phyloP scores from a whole-genome alignment of 2,113 vertebrate species.

The Menura novaehollandiae region DNA sequence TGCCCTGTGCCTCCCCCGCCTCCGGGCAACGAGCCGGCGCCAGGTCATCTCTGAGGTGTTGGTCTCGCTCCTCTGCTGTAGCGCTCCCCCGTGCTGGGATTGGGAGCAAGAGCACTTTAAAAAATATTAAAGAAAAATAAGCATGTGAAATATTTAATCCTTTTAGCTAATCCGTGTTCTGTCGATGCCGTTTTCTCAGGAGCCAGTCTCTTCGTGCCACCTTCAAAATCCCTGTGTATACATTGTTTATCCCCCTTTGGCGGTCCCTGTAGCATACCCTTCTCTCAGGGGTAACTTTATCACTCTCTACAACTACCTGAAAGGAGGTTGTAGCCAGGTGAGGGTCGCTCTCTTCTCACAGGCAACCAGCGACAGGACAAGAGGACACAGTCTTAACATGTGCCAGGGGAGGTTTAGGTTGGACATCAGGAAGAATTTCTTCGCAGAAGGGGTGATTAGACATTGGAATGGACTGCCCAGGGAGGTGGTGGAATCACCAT shows the following conservation, averaged over 20 bases:
- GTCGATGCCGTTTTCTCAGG: accelerated
- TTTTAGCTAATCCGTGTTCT: neutral
- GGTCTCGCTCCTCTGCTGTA: neutral
- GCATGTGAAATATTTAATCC: accelerated
- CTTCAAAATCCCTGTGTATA: neutral
- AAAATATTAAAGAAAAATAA: neutral
- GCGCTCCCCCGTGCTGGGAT: neutral
- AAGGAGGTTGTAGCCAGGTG: neutral
- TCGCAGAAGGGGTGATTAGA: neutral
- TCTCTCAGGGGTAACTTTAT: neutral
- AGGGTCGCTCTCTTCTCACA: neutral
- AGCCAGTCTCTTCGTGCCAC: neutral
- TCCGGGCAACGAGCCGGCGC: neutral
- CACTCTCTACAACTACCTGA: too few relatives aligned
- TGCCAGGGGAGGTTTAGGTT: neutral
- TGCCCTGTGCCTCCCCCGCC: neutral
- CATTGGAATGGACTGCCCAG: neutral
- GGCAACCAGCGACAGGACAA: neutral
- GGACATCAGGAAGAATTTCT: neutral
- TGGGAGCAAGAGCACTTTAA: neutral
- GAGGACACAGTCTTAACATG: neutral
- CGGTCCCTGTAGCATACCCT: accelerated
- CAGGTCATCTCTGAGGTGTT: accelerated
- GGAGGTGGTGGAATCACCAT: neutral
- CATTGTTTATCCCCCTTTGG: neutral